Evolutionary conservation across 2,113 vertebrate genomes (phyloP).

Genomic region (Ictidomys tridecemlineatus): DNA sequence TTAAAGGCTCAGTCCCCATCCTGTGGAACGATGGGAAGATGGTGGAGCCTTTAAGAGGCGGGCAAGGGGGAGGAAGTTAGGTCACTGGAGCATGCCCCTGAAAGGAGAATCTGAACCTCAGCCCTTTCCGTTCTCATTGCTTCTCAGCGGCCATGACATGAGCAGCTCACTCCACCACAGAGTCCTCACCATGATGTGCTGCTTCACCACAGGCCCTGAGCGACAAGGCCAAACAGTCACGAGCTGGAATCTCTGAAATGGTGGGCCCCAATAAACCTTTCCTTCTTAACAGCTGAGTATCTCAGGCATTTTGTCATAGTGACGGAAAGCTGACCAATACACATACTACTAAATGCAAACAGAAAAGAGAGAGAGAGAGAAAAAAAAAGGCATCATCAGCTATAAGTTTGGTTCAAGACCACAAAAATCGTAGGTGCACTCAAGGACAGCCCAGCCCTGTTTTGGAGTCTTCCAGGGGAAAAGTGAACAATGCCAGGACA

Average conservation of each 20-base stretch:
- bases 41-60: no score
- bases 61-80: not conserved
- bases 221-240: not conserved
- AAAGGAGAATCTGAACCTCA: not conserved
- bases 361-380: not conserved
- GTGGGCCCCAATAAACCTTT: not conserved
- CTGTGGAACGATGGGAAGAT: not conserved
- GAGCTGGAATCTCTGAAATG: not conserved
- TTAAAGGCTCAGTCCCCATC: not conserved
- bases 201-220: not conserved
- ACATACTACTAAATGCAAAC: not conserved
- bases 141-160: not conserved
- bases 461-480: not conserved
- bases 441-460: not conserved
- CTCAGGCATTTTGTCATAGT: not conserved
- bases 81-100: no score
- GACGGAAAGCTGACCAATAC: not conserved
- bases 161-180: not conserved
- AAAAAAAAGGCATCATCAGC: accelerated
- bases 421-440: not conserved
- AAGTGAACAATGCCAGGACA: accelerated
- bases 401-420: not conserved
- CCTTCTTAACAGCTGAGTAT: not conserved
- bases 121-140: not conserved
- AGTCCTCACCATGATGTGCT: not conserved